Conservation (phyloP, 2,113 vertebrate genomes). For the Percopsis transmontana region DNA sequence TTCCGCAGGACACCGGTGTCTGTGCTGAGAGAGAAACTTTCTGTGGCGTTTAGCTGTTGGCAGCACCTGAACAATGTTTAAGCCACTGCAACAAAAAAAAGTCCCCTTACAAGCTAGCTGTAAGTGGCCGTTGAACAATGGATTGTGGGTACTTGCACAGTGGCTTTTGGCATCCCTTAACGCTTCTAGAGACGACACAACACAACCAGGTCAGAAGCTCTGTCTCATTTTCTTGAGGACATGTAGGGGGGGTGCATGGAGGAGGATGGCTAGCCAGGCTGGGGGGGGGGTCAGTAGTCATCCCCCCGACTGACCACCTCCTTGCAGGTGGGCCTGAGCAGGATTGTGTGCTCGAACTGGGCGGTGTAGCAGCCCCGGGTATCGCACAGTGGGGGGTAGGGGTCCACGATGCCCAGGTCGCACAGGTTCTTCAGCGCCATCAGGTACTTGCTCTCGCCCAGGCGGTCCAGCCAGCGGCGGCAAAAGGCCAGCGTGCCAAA, state of each 20-base stretch:
- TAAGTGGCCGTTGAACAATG: constrained; percentile 13
- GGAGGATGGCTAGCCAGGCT: not conserved
- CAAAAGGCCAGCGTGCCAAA: constrained; percentile 98
- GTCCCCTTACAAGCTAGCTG: constrained; percentile 25
- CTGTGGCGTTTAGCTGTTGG: constrained; percentile 15
- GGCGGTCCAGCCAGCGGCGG: constrained; percentile 96
- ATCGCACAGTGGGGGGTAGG: constrained; percentile 95
- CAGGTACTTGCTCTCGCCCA: constrained; percentile 98
- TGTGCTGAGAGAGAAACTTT: not conserved
- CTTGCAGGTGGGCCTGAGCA: constrained; percentile 97
- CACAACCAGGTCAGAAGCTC: constrained; percentile 3
- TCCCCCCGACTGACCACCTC: constrained; percentile 98
- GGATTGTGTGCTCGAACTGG: constrained; percentile 98
- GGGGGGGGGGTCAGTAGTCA: constrained; percentile 84
- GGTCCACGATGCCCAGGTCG: constrained; percentile 97
- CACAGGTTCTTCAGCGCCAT: constrained; percentile 99
- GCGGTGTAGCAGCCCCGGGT: constrained; percentile 98
- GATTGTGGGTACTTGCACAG: constrained; percentile 34
- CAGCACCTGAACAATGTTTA: constrained; percentile 19
- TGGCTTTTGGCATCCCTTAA: constrained; percentile 28
- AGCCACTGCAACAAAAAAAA: constrained; percentile 10
- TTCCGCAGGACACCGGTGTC: constrained; percentile 17
- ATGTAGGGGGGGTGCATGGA: not conserved
- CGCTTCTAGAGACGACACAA: constrained; percentile 2
- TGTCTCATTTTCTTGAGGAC: not conserved